These are phyloP conservation scores for Allacma fusca DNA, from an alignment of 2,888 invertebrate genomes.

Conservation along the genomic window DNA sequence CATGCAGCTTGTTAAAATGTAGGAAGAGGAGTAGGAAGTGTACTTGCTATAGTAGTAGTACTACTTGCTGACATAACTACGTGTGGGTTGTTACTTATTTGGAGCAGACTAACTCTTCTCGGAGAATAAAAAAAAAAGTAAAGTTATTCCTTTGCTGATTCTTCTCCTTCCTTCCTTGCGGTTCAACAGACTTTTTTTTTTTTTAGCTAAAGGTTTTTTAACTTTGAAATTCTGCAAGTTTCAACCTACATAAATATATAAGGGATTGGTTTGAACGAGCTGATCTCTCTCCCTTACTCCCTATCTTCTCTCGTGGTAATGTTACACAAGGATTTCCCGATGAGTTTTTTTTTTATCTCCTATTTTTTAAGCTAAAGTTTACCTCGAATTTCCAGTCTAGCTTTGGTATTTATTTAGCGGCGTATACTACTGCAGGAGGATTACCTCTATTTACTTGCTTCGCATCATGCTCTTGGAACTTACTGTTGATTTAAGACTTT, in stretches of 20 bases:
- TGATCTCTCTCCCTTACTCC: not conserved
- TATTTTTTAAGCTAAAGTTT: not conserved
- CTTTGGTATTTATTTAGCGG: constrained; percentile 35
- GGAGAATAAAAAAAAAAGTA: not conserved
- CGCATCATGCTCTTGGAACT: constrained; percentile 38
- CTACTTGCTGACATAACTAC: constrained; percentile 21
- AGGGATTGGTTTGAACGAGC: too few relatives aligned
- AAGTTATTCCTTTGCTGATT: constrained; percentile 37
- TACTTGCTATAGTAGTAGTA: not conserved
- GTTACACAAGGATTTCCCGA: not conserved
- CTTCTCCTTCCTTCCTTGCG: not conserved
- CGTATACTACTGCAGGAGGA: constrained; percentile 18
- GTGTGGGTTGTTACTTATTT: constrained; percentile 24
- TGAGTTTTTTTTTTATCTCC: not conserved
- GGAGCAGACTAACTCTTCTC: not conserved
- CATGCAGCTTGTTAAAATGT: not conserved
- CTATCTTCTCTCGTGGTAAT: not conserved
- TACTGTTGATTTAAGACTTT: constrained; percentile 42
- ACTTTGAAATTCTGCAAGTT: constrained; percentile 38
- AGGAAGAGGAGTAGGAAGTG: not conserved
- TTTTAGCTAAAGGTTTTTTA: constrained; percentile 22
- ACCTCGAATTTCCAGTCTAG: constrained; percentile 26
- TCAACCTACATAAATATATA: too few relatives aligned
- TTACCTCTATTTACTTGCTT: constrained; percentile 42
- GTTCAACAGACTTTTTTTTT: constrained; percentile 19